These are phyloP conservation scores for Rhodinocichla rosea DNA, from an alignment of 2,113 vertebrate genomes.

Conservation along the genomic window DNA sequence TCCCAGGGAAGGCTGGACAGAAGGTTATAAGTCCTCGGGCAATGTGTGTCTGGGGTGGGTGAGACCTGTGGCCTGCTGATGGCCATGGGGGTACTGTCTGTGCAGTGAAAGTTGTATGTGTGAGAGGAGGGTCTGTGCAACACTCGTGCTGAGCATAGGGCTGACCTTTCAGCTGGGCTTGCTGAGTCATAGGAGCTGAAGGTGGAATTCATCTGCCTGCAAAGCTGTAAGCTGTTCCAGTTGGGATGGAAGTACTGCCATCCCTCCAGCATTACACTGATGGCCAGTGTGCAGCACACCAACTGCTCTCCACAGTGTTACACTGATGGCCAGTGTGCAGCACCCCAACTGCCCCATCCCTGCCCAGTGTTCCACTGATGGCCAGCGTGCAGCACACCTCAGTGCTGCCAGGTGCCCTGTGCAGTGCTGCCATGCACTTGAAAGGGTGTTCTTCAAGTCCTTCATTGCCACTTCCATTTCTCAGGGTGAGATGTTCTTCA, in stretches of 20 bases:
- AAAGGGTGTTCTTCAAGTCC: not conserved
- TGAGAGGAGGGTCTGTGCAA: not conserved
- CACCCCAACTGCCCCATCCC: too few species aligned
- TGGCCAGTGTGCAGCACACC: too few species aligned
- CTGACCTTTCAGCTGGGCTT: not conserved
- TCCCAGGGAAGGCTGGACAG: not conserved
- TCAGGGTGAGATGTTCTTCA: not conserved
- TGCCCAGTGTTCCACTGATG: too few species aligned
- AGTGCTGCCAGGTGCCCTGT: not conserved
- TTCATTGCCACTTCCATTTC: not conserved
- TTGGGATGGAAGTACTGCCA: not conserved
- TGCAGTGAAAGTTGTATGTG: not conserved
- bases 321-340: too few species aligned
- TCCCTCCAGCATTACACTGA: not conserved
- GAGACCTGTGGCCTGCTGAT: not conserved
- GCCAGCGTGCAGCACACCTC: not conserved
- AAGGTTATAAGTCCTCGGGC: not conserved
- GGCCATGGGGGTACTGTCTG: not conserved
- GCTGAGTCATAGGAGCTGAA: not conserved
- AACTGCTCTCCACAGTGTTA: too few species aligned
- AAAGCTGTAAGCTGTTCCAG: not conserved
- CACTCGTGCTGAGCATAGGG: rapidly evolving
- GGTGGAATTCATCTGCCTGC: not conserved
- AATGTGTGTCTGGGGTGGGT: not conserved
- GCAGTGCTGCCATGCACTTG: not conserved